These are phyloP conservation scores for Periplaneta americana DNA, from an alignment of 1,140 invertebrate genomes.

Conservation along the genomic window DNA sequence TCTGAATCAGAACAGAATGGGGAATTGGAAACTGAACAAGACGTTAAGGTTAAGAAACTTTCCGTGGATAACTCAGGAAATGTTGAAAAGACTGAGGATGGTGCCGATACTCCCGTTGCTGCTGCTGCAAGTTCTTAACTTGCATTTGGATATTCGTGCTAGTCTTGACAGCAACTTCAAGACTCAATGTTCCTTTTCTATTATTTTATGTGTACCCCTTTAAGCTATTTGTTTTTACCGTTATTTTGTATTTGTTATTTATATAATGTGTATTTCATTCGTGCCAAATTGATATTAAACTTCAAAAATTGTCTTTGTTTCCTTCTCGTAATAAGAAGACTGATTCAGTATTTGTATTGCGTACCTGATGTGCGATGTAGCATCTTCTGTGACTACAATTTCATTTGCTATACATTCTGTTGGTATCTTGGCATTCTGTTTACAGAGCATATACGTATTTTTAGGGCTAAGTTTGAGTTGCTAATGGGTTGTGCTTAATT, in stretches of 20 bases:
- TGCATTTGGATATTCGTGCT: not conserved
- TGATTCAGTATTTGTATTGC: not conserved
- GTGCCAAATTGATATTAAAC: not conserved
- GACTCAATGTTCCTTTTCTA: not conserved
- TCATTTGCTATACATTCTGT: not conserved
- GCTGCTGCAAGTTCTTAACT: not conserved
- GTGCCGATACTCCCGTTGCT: not conserved
- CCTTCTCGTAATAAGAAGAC: not conserved
- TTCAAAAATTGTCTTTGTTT: not conserved
- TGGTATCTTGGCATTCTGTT: not conserved
- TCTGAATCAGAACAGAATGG: not conserved
- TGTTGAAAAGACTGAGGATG: not conserved
- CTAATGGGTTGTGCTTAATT: not conserved
- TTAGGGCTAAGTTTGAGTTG: not conserved
- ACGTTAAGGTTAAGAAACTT: not conserved
- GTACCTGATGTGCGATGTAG: not conserved
- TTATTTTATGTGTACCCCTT: not conserved
- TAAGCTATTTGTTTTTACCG: not conserved
- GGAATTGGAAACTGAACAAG: not conserved
- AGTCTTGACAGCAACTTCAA: not conserved
- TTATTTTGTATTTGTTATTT: not conserved
- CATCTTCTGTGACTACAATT: not conserved
- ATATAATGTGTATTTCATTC: not conserved
- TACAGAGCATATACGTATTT: too few species aligned
- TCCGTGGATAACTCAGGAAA: not conserved